Conservation (phyloP, 2,797 vertebrate genomes). For the Coilia nasus region DNA sequence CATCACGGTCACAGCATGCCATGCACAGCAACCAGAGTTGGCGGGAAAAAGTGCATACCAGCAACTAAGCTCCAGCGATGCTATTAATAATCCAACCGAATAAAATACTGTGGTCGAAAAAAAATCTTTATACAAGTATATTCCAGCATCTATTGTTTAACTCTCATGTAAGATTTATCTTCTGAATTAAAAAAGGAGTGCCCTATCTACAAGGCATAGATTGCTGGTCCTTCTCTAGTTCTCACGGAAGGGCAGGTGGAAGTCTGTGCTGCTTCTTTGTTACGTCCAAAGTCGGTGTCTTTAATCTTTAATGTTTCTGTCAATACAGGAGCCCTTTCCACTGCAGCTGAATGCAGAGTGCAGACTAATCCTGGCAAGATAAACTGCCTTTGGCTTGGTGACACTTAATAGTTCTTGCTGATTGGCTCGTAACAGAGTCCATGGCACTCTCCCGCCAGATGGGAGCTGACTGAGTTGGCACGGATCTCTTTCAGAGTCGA, state of each 20-base stretch:
- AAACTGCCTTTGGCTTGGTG: background rate
- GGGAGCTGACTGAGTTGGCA: background rate
- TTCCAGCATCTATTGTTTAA: background rate
- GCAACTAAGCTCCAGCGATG: background rate
- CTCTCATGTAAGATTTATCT: background rate
- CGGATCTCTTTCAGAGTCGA: background rate
- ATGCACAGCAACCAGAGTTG: background rate
- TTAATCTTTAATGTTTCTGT: conserved; percentile 14
- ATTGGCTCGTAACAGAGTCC: background rate
- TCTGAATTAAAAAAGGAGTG: background rate
- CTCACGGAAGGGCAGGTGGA: background rate
- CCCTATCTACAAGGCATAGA: background rate
- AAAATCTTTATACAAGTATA: background rate
- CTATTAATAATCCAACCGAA: conserved; percentile 10
- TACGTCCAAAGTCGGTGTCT: background rate
- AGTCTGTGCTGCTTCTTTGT: background rate
- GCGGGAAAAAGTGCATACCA: no score
- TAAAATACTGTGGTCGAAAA: background rate
- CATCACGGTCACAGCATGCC: background rate
- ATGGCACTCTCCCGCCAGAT: background rate
- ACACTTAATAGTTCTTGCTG: background rate
- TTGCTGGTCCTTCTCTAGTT: background rate
- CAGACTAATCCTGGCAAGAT: background rate
- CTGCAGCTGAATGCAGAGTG: background rate
- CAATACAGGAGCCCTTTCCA: background rate